Percentiles rank a stretch among this genome's conserved stretches.
phyloP scores from a whole-genome alignment of 2,888 invertebrate species.

The Nomada flava region DNA sequence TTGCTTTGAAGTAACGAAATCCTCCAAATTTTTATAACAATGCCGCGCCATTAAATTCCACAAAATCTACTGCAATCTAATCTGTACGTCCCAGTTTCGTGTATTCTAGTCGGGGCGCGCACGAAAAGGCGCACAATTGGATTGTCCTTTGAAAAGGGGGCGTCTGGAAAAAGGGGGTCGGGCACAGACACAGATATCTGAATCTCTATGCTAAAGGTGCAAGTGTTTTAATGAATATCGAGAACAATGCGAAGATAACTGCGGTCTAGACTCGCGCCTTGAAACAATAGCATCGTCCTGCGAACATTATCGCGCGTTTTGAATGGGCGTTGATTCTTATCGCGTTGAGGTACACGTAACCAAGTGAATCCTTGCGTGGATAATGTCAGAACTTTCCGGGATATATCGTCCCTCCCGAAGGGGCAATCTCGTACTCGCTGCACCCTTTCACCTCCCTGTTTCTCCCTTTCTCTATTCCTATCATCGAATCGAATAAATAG shows the following conservation, averaged over 20 bases:
- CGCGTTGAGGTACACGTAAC: conserved; percentile 70
- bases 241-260: conserved; percentile 77
- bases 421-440: conserved; percentile 41
- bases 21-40: background rate
- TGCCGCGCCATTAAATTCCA: background rate
- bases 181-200: conserved; percentile 7
- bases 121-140: conserved; percentile 29
- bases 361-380: conserved; percentile 76
- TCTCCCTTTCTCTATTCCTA: conserved; percentile 1
- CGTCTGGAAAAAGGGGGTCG: background rate
- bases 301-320: conserved; percentile 74
- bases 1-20: background rate
- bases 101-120: background rate
- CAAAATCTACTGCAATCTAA: background rate
- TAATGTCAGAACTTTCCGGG: conserved; percentile 70
- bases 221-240: conserved; percentile 78
- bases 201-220: conserved; percentile 69
- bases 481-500: too few relatives aligned
- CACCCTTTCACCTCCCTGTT: conserved; percentile 14
- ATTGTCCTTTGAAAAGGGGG: conserved; percentile 19
- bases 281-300: conserved; percentile 75
- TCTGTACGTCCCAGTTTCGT: background rate
- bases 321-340: conserved; percentile 78
- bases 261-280: conserved; percentile 68
- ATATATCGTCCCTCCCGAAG: conserved; percentile 62